Conservation (phyloP, 2,113 vertebrate species). For the Meleagris gallopavo region DNA sequence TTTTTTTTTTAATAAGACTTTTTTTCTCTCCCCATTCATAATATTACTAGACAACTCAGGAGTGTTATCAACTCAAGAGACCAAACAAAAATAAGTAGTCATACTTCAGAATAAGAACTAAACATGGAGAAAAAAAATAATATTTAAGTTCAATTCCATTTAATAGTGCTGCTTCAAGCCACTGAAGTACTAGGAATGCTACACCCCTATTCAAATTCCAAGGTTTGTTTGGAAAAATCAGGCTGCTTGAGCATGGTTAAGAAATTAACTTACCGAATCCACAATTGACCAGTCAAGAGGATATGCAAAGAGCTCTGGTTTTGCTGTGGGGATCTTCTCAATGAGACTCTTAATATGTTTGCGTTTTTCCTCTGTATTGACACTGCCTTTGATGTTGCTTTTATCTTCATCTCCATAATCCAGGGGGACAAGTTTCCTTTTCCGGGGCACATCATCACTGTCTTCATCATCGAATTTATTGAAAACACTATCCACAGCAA, state of each 20-base stretch:
- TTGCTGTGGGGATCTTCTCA: slow-evolving; percentile 97
- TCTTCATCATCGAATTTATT: slow-evolving; percentile 98
- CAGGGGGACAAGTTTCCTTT: slow-evolving; percentile 95
- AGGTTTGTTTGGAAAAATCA: not conserved
- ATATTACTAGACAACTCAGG: not conserved
- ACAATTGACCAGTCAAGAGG: slow-evolving; percentile 98
- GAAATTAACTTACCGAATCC: slow-evolving; percentile 88
- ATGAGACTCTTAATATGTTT: slow-evolving; percentile 99
- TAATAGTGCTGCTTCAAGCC: not conserved
- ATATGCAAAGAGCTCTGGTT: slow-evolving; percentile 97
- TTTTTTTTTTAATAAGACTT: not conserved
- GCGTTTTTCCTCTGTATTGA: slow-evolving; percentile 95
- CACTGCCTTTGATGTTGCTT: slow-evolving; percentile 89
- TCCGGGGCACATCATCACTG: slow-evolving; percentile 92
- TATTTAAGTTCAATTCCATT: not conserved
- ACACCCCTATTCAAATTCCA: not conserved
- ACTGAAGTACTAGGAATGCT: not conserved
- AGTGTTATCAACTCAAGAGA: not conserved
- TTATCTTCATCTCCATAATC: slow-evolving; percentile 99
- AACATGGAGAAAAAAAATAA: not conserved
- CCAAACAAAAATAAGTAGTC: not conserved
- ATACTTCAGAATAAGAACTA: not conserved
- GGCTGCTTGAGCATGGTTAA: not conserved
- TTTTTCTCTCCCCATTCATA: not conserved
- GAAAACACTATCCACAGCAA: slow-evolving; percentile 96